Conservation (phyloP, 2,888 invertebrate genomes). For the Agrotis ipsilon region DNA sequence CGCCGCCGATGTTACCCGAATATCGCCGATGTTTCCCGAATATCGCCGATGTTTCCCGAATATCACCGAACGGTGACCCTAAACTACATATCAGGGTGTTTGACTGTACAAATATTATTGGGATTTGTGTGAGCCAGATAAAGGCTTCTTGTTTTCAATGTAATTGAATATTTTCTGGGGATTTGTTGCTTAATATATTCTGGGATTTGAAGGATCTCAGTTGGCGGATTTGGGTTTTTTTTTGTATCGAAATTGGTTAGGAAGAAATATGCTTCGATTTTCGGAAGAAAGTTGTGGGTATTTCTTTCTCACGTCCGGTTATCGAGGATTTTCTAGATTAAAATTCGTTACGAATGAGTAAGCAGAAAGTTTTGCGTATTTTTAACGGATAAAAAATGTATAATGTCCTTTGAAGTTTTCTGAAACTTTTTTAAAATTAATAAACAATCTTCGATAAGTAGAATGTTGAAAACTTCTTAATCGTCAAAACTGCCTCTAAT, state of each 20-base stretch:
- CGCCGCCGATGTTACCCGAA: slow-evolving; percentile 37
- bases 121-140: slow-evolving; percentile 36
- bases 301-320: too few relatives aligned
- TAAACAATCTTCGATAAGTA: too few relatives aligned
- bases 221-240: slow-evolving; percentile 3
- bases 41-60: slow-evolving; percentile 39
- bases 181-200: slow-evolving; percentile 35
- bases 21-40: slow-evolving; percentile 38
- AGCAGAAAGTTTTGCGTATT: slow-evolving; percentile 33
- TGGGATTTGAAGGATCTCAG: slow-evolving; percentile 15
- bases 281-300: neutral
- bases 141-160: slow-evolving; percentile 33
- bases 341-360: slow-evolving; percentile 40
- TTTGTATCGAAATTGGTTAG: slow-evolving; percentile 2
- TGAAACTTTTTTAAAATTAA: slow-evolving; percentile 14
- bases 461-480: too few relatives aligned
- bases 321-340: slow-evolving; percentile 7
- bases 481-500: too few relatives aligned
- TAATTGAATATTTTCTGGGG: slow-evolving; percentile 54
- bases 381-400: slow-evolving; percentile 20
- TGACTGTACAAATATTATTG: slow-evolving; percentile 38
- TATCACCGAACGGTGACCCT: slow-evolving; percentile 1
- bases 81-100: slow-evolving; percentile 32
- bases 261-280: neutral
- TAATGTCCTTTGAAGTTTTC: slow-evolving; percentile 25